Evolutionary conservation across 2,113 vertebrate species (phyloP), one percentile per base, ranked within the genome.

Genomic region (Gallinago paraguaiae): DNA sequence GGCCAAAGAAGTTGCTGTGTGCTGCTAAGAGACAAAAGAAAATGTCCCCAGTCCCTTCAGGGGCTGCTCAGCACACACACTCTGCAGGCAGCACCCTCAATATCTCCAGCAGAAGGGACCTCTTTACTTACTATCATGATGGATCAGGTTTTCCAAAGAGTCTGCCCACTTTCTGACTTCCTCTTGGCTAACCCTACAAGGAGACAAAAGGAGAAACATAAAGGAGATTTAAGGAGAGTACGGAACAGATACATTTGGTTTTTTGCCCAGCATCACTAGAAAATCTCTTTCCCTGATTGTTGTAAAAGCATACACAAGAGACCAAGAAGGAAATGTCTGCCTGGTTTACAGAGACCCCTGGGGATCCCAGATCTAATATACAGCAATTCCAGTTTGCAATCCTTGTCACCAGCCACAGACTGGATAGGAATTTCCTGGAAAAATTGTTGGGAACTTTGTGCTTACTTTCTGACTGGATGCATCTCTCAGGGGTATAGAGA

Each of bases 101-200:
- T 37, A 35, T 10, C 30, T 25, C 31, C 56, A 56, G 19, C 37
- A 6, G 11, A 69, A 72, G 23, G 12, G 23, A 35, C 15, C 60
- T 43, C 60, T 79, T 84, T 60, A 98, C 99, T 99, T 97, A 99
- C 99, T 97, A 68, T 99, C 98, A 88, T 98, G 98, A 89, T 90
- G 98, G 72, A 99, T 98, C 88, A 99, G 86, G 57, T 98, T 98
- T 96, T 98, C 98, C 97, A 99, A 98, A 10, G 98, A 99, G 85
- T 98, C 98, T 91, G 98, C 98, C 99, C 99, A 99, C 95, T 98
- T 98, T 81, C 98, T 98, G 70, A 98, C 97, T 96, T 99, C 98
- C 27, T 98, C 97, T 70, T 96, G 96, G 51, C 98, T 97, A 57
- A 97, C 87, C 92, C 99, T 99, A 39, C n/a, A 90, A 70, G 90